Conservation (phyloP, 2,797 vertebrate genomes). For the Threskiornis aethiopicus region DNA sequence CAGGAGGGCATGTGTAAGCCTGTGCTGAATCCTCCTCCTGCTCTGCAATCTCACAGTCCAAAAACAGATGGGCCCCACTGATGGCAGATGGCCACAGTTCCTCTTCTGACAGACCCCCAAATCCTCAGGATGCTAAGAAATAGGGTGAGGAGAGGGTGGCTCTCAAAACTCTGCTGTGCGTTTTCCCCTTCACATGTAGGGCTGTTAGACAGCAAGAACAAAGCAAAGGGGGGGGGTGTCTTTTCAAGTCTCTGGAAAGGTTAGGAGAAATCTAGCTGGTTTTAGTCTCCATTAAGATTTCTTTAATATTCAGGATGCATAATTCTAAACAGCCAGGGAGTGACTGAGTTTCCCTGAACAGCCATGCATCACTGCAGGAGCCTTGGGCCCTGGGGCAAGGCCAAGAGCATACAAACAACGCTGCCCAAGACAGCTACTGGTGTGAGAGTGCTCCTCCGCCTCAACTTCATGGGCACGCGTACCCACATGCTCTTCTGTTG, state of each 20-base stretch:
- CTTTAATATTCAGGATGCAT: background rate
- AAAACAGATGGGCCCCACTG: background rate
- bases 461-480: background rate
- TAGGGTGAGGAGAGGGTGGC: background rate
- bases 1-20: background rate
- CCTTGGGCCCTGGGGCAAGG: background rate
- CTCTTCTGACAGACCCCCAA: background rate
- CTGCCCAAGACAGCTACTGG: background rate
- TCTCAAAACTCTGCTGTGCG: background rate
- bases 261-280: background rate
- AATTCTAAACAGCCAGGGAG: background rate
- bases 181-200: background rate
- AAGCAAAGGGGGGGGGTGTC: background rate
- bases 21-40: background rate
- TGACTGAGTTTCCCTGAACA: background rate
- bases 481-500: accelerated
- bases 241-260: background rate
- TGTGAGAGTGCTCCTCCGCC: background rate
- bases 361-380: background rate
- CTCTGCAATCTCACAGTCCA: background rate
- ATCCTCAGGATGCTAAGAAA: background rate
- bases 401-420: background rate
- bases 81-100: background rate
- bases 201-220: background rate
- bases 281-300: background rate